Evolutionary conservation across 2,797 vertebrate genomes (phyloP).

Genomic region (Mormyrops attenuatus): DNA sequence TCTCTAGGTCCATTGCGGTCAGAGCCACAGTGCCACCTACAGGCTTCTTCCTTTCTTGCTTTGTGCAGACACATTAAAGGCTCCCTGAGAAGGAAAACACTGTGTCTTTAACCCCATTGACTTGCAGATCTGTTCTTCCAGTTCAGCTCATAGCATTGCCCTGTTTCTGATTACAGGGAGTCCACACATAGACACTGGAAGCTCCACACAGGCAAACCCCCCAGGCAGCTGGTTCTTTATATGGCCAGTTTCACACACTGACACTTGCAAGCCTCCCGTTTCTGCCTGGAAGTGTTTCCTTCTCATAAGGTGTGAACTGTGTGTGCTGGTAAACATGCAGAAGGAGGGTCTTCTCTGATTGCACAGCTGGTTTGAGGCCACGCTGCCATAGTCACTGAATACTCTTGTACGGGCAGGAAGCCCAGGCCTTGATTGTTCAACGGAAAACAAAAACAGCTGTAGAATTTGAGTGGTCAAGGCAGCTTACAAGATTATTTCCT

Average conservation of each 20-base stretch:
- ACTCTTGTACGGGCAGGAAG: not conserved
- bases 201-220: not conserved
- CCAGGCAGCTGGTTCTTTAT: not conserved
- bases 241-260: not conserved
- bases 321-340: not conserved
- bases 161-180: not conserved
- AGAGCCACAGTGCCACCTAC: not conserved
- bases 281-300: not conserved
- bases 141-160: not conserved
- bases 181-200: not conserved
- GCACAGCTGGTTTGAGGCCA: not conserved
- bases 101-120: not conserved
- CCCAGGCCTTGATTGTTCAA: not conserved
- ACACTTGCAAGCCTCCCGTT: not conserved
- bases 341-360: not conserved
- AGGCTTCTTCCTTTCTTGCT: not conserved
- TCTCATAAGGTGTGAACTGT: not conserved
- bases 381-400: not conserved
- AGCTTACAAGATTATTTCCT: not conserved
- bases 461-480: not conserved
- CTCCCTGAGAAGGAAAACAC: not conserved
- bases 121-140: not conserved
- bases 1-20: not conserved
- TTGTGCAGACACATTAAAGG: not conserved
- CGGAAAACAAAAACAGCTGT: not conserved